Conservation (phyloP, 2,113 vertebrate genomes). For the Chlamydotis undulata region DNA sequence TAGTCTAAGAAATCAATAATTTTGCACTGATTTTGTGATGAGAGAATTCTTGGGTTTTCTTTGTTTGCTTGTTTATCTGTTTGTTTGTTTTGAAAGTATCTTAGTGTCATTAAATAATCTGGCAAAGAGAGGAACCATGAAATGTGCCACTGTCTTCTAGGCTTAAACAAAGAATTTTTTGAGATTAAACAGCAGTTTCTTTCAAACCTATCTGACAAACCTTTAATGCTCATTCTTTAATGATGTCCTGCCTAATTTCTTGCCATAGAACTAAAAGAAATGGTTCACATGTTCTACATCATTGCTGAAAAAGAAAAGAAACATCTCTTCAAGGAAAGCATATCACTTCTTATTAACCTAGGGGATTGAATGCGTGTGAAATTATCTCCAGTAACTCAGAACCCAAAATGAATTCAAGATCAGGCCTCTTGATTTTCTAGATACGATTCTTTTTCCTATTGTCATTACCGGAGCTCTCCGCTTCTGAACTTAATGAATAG, state of each 20-base stretch:
- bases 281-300: neutral
- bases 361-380: neutral
- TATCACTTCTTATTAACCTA: neutral
- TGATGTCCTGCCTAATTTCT: neutral
- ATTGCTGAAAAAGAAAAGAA: neutral
- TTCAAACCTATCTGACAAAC: neutral
- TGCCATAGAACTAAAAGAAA: neutral
- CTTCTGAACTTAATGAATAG: neutral
- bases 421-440: neutral
- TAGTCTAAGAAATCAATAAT: neutral
- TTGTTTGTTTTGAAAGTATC: neutral
- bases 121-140: neutral
- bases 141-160: neutral
- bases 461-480: neutral
- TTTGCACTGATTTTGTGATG: neutral
- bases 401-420: neutral
- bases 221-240: neutral
- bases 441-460: neutral
- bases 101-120: neutral
- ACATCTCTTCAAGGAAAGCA: neutral
- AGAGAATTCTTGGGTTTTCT: neutral
- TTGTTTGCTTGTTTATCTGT: neutral
- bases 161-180: neutral
- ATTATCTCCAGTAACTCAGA: neutral
- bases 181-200: neutral